Evolutionary conservation across 1,140 invertebrate genomes (phyloP), one percentile per base, ranked within the genome.

Genomic region (Grapholita molesta): DNA sequence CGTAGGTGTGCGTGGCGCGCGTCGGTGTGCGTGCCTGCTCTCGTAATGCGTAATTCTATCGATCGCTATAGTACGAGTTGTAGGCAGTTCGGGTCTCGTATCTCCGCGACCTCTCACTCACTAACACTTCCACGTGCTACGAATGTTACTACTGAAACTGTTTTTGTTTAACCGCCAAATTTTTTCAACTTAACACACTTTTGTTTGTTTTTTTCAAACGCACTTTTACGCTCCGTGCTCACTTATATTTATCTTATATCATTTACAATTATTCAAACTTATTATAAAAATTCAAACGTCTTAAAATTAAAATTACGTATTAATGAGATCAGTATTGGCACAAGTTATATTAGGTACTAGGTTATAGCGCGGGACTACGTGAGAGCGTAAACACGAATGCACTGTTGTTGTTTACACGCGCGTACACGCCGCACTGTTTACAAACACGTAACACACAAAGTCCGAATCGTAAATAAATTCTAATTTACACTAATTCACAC

Each of bases 1-100:
- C 71, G 73, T 52, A 61, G 55, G 82, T 84, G 85, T 84, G 86
- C 78, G 87, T 84, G 78, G 67, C 70, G 77, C 76, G 76, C 77
- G 82, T 79, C 77, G 83, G 82, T 82, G 82, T 89, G 82, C 75
- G 86, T 82, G 68, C 79, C 75, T 75, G 32, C 65, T 69, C 74
- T 68, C 74, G 83, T 89, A 89, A 89, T 89, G 87, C 89, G 89
- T 89, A 90, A 88, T 91, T 82, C 77, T 91, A 91, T 91, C 87
- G 89, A 91, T 91, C 89, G 77, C 76, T 89, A 89, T 89, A 88
- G 76, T 88, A 89, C 77, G 72, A 75, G 70, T 72, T 61, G 73
- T 75, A 75, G 66, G 71, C 73, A 69, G 70, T 77, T 65, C 66
- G 69, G 61, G 28, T 3, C 53, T 73, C 72, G 71, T 69, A 71